Evolutionary conservation across 1,140 invertebrate species (phyloP).

Genomic region (Euura saliciscinereae): DNA sequence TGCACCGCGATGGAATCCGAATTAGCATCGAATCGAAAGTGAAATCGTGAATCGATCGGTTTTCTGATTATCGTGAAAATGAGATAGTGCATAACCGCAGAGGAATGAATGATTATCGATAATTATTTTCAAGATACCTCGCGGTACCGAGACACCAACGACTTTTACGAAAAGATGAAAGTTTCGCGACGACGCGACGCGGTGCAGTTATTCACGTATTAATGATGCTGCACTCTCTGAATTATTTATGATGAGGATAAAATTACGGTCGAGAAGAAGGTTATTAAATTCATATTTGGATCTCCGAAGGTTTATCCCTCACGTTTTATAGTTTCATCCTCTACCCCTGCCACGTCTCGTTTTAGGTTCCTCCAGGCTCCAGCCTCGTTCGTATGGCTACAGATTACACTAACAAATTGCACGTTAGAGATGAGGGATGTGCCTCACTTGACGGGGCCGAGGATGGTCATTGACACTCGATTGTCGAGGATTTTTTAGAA

Average conservation of each 20-base stretch:
- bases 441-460: background rate
- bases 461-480: background rate
- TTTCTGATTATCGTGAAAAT: too few relatives aligned
- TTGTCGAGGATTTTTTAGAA: background rate
- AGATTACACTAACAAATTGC: background rate
- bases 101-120: too few relatives aligned
- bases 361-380: background rate
- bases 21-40: too few relatives aligned
- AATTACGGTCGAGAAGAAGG: background rate
- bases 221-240: background rate
- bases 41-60: too few relatives aligned
- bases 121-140: too few relatives aligned
- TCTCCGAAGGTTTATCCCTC: background rate
- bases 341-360: background rate
- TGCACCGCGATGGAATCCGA: too few relatives aligned
- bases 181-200: background rate
- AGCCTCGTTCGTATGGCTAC: background rate
- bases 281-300: conserved; percentile 4
- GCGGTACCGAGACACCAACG: background rate
- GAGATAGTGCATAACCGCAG: too few relatives aligned
- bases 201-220: background rate
- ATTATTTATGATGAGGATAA: conserved; percentile 4
- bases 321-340: background rate
- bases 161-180: background rate
- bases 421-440: background rate